Conservation (phyloP, 2,888 invertebrate genomes). For the Melitaea athalia region DNA sequence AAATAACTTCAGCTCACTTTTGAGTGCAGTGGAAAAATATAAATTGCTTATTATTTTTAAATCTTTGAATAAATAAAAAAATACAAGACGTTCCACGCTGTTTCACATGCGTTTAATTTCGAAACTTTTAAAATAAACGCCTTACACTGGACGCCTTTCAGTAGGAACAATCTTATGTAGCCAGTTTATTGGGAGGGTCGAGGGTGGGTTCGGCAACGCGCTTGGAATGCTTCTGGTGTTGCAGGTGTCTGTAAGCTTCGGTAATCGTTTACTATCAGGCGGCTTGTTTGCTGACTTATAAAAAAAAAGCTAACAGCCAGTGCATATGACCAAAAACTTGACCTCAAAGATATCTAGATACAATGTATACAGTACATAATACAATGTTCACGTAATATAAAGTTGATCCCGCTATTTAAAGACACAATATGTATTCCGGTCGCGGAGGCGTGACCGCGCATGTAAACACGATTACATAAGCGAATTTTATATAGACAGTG, state of each 20-base stretch:
- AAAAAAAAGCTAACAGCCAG: no score
- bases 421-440: constrained; percentile 36
- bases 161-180: no score
- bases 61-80: not conserved
- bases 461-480: constrained; percentile 18
- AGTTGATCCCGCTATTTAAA: constrained; percentile 30
- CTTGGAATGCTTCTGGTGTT: no score
- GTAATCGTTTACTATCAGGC: no score
- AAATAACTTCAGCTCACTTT: constrained; percentile 6
- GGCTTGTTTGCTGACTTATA: no score
- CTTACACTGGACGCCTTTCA: no score
- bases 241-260: no score
- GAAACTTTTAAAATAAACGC: no score
- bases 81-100: not conserved
- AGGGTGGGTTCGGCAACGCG: no score
- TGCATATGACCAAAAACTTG: no score
- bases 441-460: constrained; percentile 46
- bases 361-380: not conserved
- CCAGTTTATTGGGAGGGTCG: no score
- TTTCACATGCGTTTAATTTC: no score
- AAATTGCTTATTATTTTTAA: constrained; percentile 1
- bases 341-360: not conserved
- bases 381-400: constrained; percentile 6
- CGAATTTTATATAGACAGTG: constrained; percentile 6
- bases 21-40: not conserved